These are phyloP conservation scores for Bugula neritina DNA, from an alignment of 2,888 invertebrate species.

Conservation along the genomic window DNA sequence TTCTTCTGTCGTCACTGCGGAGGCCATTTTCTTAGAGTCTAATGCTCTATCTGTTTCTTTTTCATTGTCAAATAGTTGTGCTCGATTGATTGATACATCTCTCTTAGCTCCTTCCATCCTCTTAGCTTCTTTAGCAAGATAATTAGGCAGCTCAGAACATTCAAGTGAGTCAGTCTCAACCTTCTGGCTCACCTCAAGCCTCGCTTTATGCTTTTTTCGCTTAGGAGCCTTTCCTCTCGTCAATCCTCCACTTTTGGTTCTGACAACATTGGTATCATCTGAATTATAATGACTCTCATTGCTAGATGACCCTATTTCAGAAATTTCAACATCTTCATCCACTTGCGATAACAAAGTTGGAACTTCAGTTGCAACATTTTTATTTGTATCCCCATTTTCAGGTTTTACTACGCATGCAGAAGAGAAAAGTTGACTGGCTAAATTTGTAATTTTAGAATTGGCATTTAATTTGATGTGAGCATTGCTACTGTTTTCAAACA, in stretches of 20 bases:
- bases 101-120: too few species aligned
- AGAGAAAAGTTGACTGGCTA: neutral
- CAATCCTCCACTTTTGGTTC: neutral
- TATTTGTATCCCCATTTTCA: neutral
- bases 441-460: slow-evolving; percentile 11
- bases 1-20: too few species aligned
- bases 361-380: too few species aligned
- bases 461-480: neutral
- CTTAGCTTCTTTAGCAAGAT: too few species aligned
- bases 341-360: neutral
- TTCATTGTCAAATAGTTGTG: too few species aligned
- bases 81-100: too few species aligned
- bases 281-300: neutral
- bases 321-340: neutral
- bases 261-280: slow-evolving; percentile 1
- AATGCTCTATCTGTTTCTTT: too few species aligned
- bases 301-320: neutral
- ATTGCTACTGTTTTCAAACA: slow-evolving; percentile 11
- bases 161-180: too few species aligned
- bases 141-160: too few species aligned
- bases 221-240: slow-evolving; percentile 15
- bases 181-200: too few species aligned
- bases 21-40: too few species aligned
- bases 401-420: neutral
- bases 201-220: too few species aligned